Percentiles rank a stretch among this genome's conserved stretches.
Conservation (phyloP, 2,888 invertebrate genomes). For the Hirtodrosophila histrioides region DNA sequence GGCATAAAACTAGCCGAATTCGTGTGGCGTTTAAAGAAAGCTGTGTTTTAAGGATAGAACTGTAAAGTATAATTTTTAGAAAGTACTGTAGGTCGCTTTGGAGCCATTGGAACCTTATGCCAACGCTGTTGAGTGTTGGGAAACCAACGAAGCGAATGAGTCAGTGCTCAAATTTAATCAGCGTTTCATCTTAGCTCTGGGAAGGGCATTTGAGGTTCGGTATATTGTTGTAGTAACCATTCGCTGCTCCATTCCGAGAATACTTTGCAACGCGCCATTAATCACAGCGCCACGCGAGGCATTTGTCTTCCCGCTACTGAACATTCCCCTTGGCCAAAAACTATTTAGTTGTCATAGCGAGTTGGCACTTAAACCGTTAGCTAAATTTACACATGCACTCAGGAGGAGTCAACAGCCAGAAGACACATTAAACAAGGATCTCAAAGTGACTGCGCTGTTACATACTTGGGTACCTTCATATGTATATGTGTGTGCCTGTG, state of each 20-base stretch:
- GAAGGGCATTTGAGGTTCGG: slow-evolving; percentile 15
- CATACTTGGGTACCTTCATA: slow-evolving; percentile 5
- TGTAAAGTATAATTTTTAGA: no score
- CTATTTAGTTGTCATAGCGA: slow-evolving; percentile 67
- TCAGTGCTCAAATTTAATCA: no score
- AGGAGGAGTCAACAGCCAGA: slow-evolving; percentile 53
- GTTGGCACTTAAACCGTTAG: slow-evolving; percentile 77
- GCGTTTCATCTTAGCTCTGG: no score
- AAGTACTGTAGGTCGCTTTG: no score
- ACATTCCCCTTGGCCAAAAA: slow-evolving; percentile 17
- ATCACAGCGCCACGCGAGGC: slow-evolving; percentile 46
- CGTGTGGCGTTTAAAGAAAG: no score
- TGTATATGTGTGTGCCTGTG: slow-evolving; percentile 7
- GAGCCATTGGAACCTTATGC: no score
- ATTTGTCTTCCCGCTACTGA: background rate
- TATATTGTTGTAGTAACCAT: background rate
- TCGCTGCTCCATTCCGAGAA: slow-evolving; percentile 11
- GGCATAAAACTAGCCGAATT: no score
- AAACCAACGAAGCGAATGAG: no score
- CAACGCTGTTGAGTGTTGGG: no score
- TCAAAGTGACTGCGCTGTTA: slow-evolving; percentile 9
- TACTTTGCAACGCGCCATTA: slow-evolving; percentile 53
- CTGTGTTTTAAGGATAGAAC: no score
- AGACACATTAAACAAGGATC: slow-evolving; percentile 29
- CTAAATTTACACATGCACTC: slow-evolving; percentile 79